Percentiles rank a stretch among this genome's conserved stretches.
phyloP scores from a whole-genome alignment of 1,140 invertebrate genomes.

The Acromyrmex charruanus region DNA sequence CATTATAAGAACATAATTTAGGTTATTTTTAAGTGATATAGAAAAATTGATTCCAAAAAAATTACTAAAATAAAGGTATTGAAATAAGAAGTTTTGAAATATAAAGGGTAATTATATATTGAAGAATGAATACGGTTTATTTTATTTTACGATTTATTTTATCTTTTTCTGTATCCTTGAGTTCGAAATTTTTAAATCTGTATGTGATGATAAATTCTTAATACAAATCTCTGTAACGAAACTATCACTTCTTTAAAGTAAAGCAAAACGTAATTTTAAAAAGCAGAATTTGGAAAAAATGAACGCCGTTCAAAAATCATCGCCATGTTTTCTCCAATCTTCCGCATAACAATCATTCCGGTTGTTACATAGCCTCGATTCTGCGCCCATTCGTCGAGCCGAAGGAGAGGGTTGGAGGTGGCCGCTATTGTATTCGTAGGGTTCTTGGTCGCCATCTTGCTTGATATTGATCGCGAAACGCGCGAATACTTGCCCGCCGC shows the following conservation, averaged over 20 bases:
- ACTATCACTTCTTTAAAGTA: background rate
- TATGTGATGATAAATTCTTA: background rate
- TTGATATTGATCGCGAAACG: conserved; percentile 86
- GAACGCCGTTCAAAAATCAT: background rate
- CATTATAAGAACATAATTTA: background rate
- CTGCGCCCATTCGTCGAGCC: conserved; percentile 37
- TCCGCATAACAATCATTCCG: conserved; percentile 26
- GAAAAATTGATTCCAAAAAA: background rate
- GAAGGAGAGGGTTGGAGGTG: conserved; percentile 62
- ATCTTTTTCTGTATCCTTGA: background rate
- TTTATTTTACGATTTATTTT: background rate
- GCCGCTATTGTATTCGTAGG: conserved; percentile 82
- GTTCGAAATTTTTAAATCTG: background rate
- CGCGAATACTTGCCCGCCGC: conserved; percentile 81
- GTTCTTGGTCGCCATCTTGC: conserved; percentile 86
- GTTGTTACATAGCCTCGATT: conserved; percentile 34
- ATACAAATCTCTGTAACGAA: background rate
- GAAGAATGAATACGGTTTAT: too few relatives aligned
- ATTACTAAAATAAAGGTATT: background rate
- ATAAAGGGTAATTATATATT: too few relatives aligned
- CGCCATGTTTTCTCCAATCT: background rate
- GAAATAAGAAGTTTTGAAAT: background rate
- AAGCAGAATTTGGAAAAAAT: background rate
- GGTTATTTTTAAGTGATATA: background rate
- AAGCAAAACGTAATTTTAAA: background rate